Evolutionary conservation across 2,888 invertebrate species (phyloP), one percentile per base, ranked within the genome.

Genomic region (Polydrusus cervinus): DNA sequence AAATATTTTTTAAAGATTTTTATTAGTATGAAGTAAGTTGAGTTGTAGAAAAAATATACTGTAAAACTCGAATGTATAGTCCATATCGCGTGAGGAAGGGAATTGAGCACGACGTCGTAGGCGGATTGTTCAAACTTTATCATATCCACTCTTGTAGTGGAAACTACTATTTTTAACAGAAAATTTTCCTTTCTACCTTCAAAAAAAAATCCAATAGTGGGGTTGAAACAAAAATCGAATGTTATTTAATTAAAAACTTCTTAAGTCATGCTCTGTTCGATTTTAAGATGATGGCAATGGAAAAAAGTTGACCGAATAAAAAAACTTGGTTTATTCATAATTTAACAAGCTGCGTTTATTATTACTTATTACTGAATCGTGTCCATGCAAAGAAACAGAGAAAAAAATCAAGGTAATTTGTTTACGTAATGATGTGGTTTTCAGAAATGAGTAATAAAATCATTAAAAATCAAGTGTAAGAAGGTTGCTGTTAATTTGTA

Each of bases 401-500:
- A 53, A 53, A 53, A 25, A 53, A 53, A 0, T 20, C 25, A 53
- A 30, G 53, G 25, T 25, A 53, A n/a, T 30, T 53, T 30, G 53
- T 30, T 53, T 25, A 53, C 53, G 53, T 53, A 53, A 53, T 13
- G 30, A 30, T 53, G 53, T 53, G 53, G 53, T 53, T 53, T 53
- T 53, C 53, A 53, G 30, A 30, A 30, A 30, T 53, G 30, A 53
- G 53, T 53, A 53, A 53, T 53, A 53, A n/a, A n/a, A 51, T 51
- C 9, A 53, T 53, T 53, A 30, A 20, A 53, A 53, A 30, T 53
- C 25, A 53, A 53, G 53, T 20, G 18, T 53, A 53, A 53, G 53
- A 53, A 53, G 53, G 53, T 53, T 53, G 10, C n/a, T n/a, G 25
- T n/a, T 30, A 16, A 30, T 53, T 11, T 16, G 14, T 53, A 53